Base-by-base conservation (phyloP, 2,797 vertebrate species). In the Centroberyx gerrardi region DNA sequence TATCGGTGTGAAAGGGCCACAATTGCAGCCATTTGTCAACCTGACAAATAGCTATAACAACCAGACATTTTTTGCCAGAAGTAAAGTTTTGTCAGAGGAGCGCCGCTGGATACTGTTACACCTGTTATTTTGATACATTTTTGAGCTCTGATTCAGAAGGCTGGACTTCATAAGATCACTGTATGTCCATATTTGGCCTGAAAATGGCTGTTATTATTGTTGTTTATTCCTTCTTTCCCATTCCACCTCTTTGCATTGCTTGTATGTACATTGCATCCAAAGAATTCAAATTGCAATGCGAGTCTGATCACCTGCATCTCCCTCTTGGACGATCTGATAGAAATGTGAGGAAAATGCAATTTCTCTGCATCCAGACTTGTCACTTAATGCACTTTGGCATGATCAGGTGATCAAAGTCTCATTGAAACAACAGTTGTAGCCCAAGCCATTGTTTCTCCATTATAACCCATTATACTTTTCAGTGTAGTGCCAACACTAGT, bases 21-120 rank as follows among this genome's bases (percentile, higher is more conserved):
- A 66, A 61, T 29, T 66, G 72, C 59, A 68, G 65, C 58, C 65
- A 61, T 87, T 78, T 72, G 46, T 88, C 79, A 81, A 70, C 44
- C 61, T 78, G 81, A 76, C 73, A 74, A 74, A 70, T 61, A 22
- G 22, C 22, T 22, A 33, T 61, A 76, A 80, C 76, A 85, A 74
- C 53, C 54, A 72, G 33, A 9, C 36, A 55, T 77, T 78, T 73
- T 42, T 62, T 27, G 18, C 9, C 46, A 28, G 76, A 53, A 46
- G 38, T 48, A 48, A 72, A 56, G 17, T 36, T 46, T 64, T 64
- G 56, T 83, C 69, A 68, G 66, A 46, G 52, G 46, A 61, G 58
- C 38, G 48, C 63, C 55, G 22, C 13, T 58, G 48, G 63, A 6
- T 10, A 10, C 51, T 27, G 51, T 59, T 80, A 4, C 42, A 61